Evolutionary conservation across 1,140 invertebrate genomes (phyloP).

Genomic region (Heliconius hewitsoni): DNA sequence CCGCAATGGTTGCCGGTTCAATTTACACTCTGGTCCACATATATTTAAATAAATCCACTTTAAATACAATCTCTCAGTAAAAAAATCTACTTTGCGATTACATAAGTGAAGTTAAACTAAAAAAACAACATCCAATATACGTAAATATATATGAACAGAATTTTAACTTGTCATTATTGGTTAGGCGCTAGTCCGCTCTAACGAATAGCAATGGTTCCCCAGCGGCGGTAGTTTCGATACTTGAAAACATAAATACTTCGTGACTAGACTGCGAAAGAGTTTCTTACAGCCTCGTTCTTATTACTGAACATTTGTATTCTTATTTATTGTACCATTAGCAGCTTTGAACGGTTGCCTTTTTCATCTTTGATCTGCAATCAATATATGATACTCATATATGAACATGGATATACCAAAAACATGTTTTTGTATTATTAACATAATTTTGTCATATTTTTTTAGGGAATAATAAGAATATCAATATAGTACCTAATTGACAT

Average conservation of each 20-base stretch:
- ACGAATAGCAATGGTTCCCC: conserved; percentile 34
- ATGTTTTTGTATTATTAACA: neutral
- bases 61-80: too few species aligned
- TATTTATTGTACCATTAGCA: conserved; percentile 42
- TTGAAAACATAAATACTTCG: conserved; percentile 39
- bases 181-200: conserved; percentile 18
- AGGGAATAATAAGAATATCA: too few species aligned
- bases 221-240: conserved; percentile 33
- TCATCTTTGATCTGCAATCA: conserved; percentile 23
- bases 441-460: neutral
- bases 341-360: conserved; percentile 21
- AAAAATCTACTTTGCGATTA: too few species aligned
- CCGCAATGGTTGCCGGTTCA: too few species aligned
- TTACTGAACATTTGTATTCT: conserved; percentile 36
- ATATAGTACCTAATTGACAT: too few species aligned
- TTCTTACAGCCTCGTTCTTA: conserved; percentile 33
- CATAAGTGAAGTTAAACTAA: neutral
- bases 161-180: conserved; percentile 20
- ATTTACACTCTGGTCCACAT: too few species aligned
- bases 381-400: neutral
- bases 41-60: too few species aligned
- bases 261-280: conserved; percentile 35
- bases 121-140: neutral
- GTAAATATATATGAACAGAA: conserved; percentile 2
- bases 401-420: neutral